Base-by-base conservation (phyloP, 2,888 invertebrate genomes). In the Physocephala rufipes region DNA sequence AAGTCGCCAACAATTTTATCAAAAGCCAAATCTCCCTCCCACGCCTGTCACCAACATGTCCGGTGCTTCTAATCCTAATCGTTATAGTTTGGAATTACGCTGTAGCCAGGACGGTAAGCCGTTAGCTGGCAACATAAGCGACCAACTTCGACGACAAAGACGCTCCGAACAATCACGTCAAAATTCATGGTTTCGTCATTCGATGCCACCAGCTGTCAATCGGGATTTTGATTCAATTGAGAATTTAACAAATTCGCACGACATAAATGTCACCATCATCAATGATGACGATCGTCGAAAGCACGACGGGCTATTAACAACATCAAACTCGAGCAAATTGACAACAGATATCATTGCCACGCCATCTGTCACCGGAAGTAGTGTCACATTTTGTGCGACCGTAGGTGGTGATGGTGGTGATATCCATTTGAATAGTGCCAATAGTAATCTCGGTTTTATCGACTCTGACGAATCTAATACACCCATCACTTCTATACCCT, bases 141-240 rank as follows among this genome's bases (percentile, higher is more conserved):
- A 71, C 55, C 73, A 74, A 21, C 69, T 72, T n/a, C 75, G 82
- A 9, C 78, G 82, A 0, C 81, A 82, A 62, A 81, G 79, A 30
- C 70, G 79, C 2, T 67, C 75, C 28, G 72, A 78, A 2, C 78
- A 80, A 72, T 80, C 79, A 43, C 80, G 82, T 0, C 82, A 82
- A 73, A 81, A 84, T 71, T 82, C 84, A 0, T 84, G 84, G 84
- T 82, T 81, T 69, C 80, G 84, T 2, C 84, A 84, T 68, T 83
- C 84, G 13, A 81, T 82, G 81, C 84, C 83, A 53, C 83, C 83
- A 49, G 83, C 83, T 7, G 77, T 83, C 16, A 82, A 79, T 74
- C 78, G 82, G n/a, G 82, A 84, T 69, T 84, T 83, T 66, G 83
- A 83, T 61, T 83, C 84, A 0, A 76, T 84, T 72, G 84, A 83